Evolutionary conservation across 2,113 vertebrate species (phyloP).

Genomic region (Menidia beryllina): DNA sequence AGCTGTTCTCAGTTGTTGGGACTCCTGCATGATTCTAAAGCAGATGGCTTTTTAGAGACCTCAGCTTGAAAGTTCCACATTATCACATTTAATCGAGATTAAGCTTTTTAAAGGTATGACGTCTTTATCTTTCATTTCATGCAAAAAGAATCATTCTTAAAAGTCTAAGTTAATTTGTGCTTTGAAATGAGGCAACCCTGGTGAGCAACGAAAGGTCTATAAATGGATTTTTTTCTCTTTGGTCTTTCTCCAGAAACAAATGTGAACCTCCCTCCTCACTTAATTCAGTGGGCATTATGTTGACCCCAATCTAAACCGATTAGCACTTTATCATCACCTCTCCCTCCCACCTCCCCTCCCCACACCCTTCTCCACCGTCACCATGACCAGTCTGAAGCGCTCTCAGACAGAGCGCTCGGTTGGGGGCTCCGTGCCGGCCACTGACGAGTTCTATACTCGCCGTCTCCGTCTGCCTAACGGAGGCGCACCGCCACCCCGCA

Average conservation of each 20-base stretch:
- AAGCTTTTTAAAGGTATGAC: slow-evolving; percentile 42
- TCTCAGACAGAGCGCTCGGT: slow-evolving; percentile 97
- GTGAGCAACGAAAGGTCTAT: no score
- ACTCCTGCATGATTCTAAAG: slow-evolving; percentile 15
- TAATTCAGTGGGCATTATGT: slow-evolving; percentile 59
- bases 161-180: no score
- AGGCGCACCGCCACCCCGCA: slow-evolving; percentile 92
- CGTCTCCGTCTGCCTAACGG: slow-evolving; percentile 96
- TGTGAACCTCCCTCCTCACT: slow-evolving; percentile 55
- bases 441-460: slow-evolving; percentile 96
- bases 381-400: slow-evolving; percentile 98
- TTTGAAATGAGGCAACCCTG: no score
- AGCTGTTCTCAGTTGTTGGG: slow-evolving; percentile 17
- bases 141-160: no score
- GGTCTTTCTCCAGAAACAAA: slow-evolving; percentile 57
- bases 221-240: slow-evolving; percentile 20
- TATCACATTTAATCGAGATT: slow-evolving; percentile 6
- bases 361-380: slow-evolving; percentile 64
- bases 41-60: slow-evolving; percentile 33
- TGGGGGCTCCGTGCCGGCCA: slow-evolving; percentile 88
- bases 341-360: slow-evolving; percentile 50
- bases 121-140: no score
- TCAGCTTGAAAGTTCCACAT: slow-evolving; percentile 22
- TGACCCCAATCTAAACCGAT: slow-evolving; percentile 56
- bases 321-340: slow-evolving; percentile 46